Percentiles rank a stretch among this genome's conserved stretches.
Conservation (phyloP, 2,888 invertebrate genomes). For the Mystacides longicornis region DNA sequence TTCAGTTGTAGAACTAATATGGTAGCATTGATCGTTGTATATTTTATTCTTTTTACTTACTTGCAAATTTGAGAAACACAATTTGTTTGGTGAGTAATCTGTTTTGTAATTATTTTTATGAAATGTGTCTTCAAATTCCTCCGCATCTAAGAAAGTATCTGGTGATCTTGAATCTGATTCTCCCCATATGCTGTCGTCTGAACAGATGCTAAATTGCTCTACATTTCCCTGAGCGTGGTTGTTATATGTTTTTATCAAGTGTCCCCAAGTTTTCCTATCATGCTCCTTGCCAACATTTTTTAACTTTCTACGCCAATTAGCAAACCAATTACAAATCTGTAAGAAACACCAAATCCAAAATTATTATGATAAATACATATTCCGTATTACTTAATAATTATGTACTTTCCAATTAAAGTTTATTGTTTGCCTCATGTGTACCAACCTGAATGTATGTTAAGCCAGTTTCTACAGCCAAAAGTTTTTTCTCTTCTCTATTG, state of each 20-base stretch:
- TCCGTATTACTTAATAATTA: background rate
- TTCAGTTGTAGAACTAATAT: constrained; percentile 38
- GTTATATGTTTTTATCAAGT: constrained; percentile 65
- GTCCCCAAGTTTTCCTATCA: constrained; percentile 65
- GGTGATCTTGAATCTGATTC: constrained; percentile 47
- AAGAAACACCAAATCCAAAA: constrained; percentile 25
- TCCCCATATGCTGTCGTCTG: constrained; percentile 73
- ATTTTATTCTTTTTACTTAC: constrained; percentile 28
- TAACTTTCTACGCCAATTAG: constrained; percentile 73
- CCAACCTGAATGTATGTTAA: constrained; percentile 70
- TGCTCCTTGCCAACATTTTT: constrained; percentile 67
- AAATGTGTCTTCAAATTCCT: background rate
- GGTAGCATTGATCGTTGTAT: constrained; percentile 32
- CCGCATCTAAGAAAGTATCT: constrained; percentile 29
- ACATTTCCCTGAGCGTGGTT: constrained; percentile 69
- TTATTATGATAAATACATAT: background rate
- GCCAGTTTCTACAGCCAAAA: constrained; percentile 64
- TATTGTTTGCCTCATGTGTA: background rate
- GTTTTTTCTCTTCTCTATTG: constrained; percentile 68
- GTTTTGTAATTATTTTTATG: background rate
- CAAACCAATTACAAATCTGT: constrained; percentile 74
- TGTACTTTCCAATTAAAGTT: background rate
- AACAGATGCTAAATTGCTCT: constrained; percentile 72
- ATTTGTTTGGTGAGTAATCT: background rate
- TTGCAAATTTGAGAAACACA: constrained; percentile 6